Conservation (phyloP, 2,888 invertebrate species). For the Mimumesa dahlbomi region DNA sequence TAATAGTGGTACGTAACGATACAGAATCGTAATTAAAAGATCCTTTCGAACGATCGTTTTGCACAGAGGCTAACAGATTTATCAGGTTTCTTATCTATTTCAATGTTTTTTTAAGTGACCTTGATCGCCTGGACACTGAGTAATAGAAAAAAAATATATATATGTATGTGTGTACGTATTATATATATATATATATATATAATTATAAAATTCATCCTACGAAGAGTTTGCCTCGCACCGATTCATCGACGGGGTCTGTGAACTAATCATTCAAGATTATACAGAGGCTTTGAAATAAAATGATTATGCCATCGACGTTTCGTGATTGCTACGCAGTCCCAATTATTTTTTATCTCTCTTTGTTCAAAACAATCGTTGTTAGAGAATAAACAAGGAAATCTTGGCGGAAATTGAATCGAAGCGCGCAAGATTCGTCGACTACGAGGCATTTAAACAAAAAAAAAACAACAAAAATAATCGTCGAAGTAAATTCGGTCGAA, state of each 20-base stretch:
- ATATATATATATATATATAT: slow-evolving; percentile 22
- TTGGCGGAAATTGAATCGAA: background rate
- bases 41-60: slow-evolving; percentile 23
- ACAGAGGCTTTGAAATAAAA: slow-evolving; percentile 7
- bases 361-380: background rate
- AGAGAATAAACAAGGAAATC: background rate
- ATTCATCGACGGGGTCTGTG: slow-evolving; percentile 23
- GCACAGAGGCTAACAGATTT: slow-evolving; percentile 22
- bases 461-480: too few species aligned
- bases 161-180: slow-evolving; percentile 2
- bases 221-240: slow-evolving; percentile 31
- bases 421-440: background rate
- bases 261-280: slow-evolving; percentile 23
- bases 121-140: slow-evolving; percentile 25
- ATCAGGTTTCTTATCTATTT: too few species aligned
- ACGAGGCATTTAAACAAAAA: slow-evolving; percentile 13
- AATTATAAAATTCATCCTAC: slow-evolving; percentile 59
- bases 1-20: slow-evolving; percentile 31
- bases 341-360: background rate
- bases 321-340: slow-evolving; percentile 5
- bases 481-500: slow-evolving; percentile 12
- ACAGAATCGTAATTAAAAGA: slow-evolving; percentile 33
- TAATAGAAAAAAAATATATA: slow-evolving; percentile 36
- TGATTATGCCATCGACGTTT: background rate
- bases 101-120: slow-evolving; percentile 14